phyloP scores from a whole-genome alignment of 2,888 invertebrate species.

The Alviniconcha strummeri region DNA sequence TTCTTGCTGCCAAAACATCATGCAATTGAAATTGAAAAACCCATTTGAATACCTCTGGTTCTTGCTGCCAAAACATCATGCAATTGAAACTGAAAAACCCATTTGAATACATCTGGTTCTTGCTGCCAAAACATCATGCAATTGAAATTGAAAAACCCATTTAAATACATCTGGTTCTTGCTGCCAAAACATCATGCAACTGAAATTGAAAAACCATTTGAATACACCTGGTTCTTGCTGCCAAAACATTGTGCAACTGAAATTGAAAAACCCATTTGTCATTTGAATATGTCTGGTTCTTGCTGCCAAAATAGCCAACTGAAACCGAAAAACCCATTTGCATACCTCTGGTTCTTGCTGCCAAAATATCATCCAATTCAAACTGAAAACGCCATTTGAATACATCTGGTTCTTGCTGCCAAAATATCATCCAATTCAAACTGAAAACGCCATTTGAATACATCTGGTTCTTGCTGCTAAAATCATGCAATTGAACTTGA shows the following conservation, averaged over 20 bases:
- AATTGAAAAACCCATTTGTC: slow-evolving; percentile 71
- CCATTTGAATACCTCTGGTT: no score
- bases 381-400: no score
- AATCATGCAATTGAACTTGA: slow-evolving; percentile 2
- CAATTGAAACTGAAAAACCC: no score
- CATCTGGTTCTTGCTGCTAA: slow-evolving; percentile 51
- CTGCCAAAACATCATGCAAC: slow-evolving; percentile 37
- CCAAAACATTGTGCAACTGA: neutral
- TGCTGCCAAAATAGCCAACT: slow-evolving; percentile 44
- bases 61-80: no score
- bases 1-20: slow-evolving; percentile 45
- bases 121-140: no score
- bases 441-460: no score
- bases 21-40: neutral
- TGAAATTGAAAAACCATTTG: slow-evolving; percentile 70
- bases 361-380: neutral
- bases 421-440: neutral
- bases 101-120: no score
- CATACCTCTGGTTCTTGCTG: slow-evolving; percentile 73
- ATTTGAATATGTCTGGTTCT: slow-evolving; percentile 74
- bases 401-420: slow-evolving; percentile 71
- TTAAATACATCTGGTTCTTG: slow-evolving; percentile 26
- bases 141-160: no score
- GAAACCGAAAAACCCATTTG: no score
- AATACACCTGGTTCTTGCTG: slow-evolving; percentile 73